These are phyloP conservation scores for Porites australiensis DNA, from an alignment of 64 coral and sea anemone genomes.

Conservation along the genomic window DNA sequence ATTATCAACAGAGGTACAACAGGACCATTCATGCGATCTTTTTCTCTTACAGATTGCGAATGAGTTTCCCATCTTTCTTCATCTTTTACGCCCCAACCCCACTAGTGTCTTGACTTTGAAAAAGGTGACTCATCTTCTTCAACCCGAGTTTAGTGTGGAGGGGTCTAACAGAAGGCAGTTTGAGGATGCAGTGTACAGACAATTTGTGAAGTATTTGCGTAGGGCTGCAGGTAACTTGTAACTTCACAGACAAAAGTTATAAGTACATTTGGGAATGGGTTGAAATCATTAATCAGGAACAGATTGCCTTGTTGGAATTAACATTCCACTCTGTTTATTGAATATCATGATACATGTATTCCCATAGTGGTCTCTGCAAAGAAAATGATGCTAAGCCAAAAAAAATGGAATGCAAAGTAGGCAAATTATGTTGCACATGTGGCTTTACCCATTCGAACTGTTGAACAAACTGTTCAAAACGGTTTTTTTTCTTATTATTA, in stretches of 20 bases:
- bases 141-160: conserved; percentile 49
- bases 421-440: too few relatives aligned
- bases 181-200: conserved; percentile 38
- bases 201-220: conserved; percentile 53
- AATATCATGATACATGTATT: too few relatives aligned
- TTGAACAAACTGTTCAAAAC: too few relatives aligned
- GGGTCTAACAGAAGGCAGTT: conserved; percentile 47
- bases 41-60: conserved; percentile 36
- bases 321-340: too few relatives aligned
- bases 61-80: conserved; percentile 36
- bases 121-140: conserved; percentile 10
- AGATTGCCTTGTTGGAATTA: background rate
- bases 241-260: background rate
- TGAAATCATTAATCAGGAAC: background rate
- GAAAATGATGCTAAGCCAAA: too few relatives aligned
- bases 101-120: conserved; percentile 7
- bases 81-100: conserved; percentile 9
- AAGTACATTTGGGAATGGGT: too few relatives aligned
- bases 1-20: conserved; percentile 36
- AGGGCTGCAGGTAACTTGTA: conserved; percentile 47
- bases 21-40: conserved; percentile 1
- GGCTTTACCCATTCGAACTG: too few relatives aligned
- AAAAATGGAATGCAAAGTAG: too few relatives aligned
- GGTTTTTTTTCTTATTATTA: background rate
- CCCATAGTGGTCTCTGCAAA: too few relatives aligned